A percentile compares a stretch with the other conserved stretches of the same genome.
These are phyloP conservation scores for Myotis lucifugus DNA, from an alignment of 2,113 vertebrate genomes.

Conservation along the genomic window DNA sequence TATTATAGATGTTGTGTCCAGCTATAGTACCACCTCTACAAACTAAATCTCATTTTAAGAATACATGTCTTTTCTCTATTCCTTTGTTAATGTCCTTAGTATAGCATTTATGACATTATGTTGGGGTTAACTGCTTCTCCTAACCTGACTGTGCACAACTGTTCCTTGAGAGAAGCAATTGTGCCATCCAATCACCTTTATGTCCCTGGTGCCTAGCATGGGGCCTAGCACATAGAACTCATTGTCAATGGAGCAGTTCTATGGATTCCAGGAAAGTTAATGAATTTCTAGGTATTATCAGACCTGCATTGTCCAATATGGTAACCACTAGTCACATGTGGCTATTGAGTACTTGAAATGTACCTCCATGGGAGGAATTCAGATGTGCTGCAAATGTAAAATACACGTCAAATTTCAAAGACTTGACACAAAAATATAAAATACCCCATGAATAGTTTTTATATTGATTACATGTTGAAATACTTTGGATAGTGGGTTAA, in stretches of 20 bases:
- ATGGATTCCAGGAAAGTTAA: background rate
- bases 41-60: conserved; percentile 33
- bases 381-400: background rate
- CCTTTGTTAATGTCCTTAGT: background rate
- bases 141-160: background rate
- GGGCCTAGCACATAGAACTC: background rate
- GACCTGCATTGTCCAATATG: background rate
- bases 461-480: conserved; percentile 14
- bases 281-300: background rate
- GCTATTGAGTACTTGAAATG: background rate
- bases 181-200: background rate
- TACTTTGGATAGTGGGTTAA: background rate
- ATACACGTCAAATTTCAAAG: background rate
- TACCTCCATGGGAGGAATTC: background rate
- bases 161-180: background rate
- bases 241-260: background rate
- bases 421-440: background rate
- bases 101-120: background rate
- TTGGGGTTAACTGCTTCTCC: background rate
- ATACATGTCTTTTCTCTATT: background rate
- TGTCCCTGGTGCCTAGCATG: background rate
- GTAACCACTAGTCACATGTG: background rate
- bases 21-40: background rate
- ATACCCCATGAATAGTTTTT: background rate
- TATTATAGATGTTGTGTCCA: background rate